Conservation (phyloP, 2,797 vertebrate genomes). For the Perodicticus potto region DNA sequence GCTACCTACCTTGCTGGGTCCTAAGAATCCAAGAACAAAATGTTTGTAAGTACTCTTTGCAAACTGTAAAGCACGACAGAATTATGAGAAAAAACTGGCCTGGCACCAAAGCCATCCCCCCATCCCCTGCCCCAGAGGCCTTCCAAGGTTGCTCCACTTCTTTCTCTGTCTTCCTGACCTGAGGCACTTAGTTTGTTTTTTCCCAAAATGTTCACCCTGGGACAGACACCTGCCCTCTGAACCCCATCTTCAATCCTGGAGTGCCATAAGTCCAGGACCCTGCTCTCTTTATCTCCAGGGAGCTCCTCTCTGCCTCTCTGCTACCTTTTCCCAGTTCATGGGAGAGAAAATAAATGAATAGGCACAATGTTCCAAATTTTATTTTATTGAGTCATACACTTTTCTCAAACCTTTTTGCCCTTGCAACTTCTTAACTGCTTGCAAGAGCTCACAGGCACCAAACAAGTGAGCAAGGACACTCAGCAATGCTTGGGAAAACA, state of each 20-base stretch:
- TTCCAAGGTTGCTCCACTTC: not conserved
- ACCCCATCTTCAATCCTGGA: not conserved
- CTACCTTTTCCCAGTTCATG: not conserved
- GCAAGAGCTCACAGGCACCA: not conserved
- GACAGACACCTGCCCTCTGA: not conserved
- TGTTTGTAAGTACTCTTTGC: conserved; percentile 25
- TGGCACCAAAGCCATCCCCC: not conserved
- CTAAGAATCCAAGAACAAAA: conserved; percentile 22
- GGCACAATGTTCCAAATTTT: not conserved
- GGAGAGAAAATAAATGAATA: not conserved
- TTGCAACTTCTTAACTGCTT: not conserved
- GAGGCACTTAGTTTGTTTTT: conserved; percentile 5
- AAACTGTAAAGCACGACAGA: conserved; percentile 23
- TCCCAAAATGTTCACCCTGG: not conserved
- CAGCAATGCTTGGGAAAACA: not conserved
- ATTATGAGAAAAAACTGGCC: conserved; percentile 23
- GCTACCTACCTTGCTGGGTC: not conserved
- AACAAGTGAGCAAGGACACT: not conserved
- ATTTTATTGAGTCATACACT: not conserved
- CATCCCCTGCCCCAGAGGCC: not conserved
- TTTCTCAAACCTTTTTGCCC: not conserved
- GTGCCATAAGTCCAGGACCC: not conserved
- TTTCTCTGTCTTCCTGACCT: conserved; percentile 11
- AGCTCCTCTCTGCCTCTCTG: not conserved
- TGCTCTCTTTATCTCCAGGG: not conserved